Conservation (phyloP, 2,888 invertebrate genomes). For the Cordylochernes scorpioides region DNA sequence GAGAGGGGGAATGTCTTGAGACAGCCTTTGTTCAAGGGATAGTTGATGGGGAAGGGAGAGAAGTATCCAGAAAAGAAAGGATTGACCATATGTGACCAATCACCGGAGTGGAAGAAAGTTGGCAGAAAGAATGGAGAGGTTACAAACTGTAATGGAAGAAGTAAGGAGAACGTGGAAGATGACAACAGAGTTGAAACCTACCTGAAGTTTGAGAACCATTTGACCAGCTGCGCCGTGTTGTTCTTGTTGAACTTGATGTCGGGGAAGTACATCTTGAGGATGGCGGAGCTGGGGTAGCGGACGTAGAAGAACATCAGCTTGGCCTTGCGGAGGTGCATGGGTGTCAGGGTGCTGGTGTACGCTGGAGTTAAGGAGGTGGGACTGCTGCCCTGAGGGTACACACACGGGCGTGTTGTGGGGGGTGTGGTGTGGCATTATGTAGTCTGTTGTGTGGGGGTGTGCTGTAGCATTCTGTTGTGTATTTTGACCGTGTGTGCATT, state of each 20-base stretch:
- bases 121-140: no score
- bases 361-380: conserved; percentile 49
- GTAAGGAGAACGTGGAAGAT: not conserved
- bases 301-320: conserved; percentile 99
- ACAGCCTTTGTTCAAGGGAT: conserved; percentile 1
- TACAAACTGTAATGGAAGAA: no score
- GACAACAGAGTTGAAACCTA: conserved; percentile 29
- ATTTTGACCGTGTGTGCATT: no score
- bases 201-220: conserved; percentile 99
- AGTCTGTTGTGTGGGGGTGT: conserved; percentile 1
- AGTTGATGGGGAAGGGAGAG: conserved; percentile 2
- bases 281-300: conserved; percentile 91
- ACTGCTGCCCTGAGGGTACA: conserved; percentile 2
- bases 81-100: conserved; percentile 7
- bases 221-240: conserved; percentile 99
- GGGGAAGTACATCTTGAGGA: conserved; percentile 98
- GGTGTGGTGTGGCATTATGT: no score
- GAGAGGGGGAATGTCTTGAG: conserved; percentile 3
- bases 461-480: no score
- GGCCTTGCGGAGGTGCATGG: conserved; percentile 98
- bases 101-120: conserved; percentile 5
- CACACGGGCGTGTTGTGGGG: conserved; percentile 4
- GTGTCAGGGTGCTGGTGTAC: conserved; percentile 74
- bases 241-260: conserved; percentile 99
- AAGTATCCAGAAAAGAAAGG: conserved; percentile 1